Conservation (phyloP, 1,140 invertebrate genomes). For the Ylistrum balloti region DNA sequence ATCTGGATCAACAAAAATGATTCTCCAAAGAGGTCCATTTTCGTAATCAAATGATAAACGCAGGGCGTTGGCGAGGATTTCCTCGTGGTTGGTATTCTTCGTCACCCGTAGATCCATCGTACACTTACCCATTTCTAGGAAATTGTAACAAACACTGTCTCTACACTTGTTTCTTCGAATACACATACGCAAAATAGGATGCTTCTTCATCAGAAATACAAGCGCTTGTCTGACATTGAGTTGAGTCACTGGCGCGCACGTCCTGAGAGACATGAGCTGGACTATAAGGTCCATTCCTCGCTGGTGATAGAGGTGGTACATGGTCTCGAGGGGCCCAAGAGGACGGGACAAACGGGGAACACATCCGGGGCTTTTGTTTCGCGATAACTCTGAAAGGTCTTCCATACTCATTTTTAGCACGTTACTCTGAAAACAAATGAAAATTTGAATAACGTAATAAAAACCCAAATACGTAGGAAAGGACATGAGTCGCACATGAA, state of each 20-base stretch:
- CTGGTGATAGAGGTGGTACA: constrained; percentile 54
- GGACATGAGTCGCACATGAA: no score
- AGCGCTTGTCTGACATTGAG: constrained; percentile 43
- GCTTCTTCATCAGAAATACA: constrained; percentile 49
- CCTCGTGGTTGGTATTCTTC: not conserved
- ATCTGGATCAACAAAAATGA: constrained; percentile 36
- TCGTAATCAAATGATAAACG: constrained; percentile 37
- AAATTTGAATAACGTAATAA: not conserved
- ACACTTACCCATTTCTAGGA: constrained; percentile 49
- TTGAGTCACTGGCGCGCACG: not conserved
- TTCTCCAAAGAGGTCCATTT: constrained; percentile 50
- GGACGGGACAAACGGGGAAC: constrained; percentile 11
- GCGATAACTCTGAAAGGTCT: not conserved
- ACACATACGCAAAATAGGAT: constrained; percentile 52
- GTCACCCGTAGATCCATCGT: constrained; percentile 39
- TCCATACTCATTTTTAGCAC: not conserved
- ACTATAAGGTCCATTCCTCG: constrained; percentile 54
- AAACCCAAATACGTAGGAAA: no score
- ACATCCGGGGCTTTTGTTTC: not conserved
- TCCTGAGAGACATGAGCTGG: constrained; percentile 46
- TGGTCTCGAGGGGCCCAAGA: constrained; percentile 52
- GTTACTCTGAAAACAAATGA: not conserved
- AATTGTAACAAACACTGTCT: not conserved
- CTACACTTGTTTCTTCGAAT: not conserved
- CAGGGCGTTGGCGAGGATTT: constrained; percentile 36